Evolutionary conservation across 35 echinoderm and acorn worm species (phyloP).

Genomic region (Amphiura filiformis): DNA sequence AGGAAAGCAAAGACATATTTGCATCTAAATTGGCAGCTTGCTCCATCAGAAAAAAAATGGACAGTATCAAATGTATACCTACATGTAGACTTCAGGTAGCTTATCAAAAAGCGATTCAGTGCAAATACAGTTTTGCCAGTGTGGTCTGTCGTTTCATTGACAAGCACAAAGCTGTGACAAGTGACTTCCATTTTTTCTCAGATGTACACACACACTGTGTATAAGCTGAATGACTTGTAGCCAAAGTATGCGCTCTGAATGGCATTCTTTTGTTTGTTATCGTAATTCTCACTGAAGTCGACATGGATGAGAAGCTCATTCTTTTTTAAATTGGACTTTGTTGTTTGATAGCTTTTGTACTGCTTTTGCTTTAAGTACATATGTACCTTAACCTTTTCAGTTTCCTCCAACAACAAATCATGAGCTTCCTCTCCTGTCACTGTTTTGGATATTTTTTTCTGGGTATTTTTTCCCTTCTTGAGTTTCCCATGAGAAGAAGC

Average conservation of each 20-base stretch:
- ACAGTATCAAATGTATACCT: constrained; percentile 23
- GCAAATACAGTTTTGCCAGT: background rate
- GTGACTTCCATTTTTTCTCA: too few relatives aligned
- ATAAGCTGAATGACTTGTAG: constrained; percentile 4
- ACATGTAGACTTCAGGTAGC: background rate
- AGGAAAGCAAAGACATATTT: constrained; percentile 2
- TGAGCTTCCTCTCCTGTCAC: background rate
- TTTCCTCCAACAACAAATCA: background rate
- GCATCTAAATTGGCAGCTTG: constrained; percentile 6
- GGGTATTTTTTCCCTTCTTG: background rate
- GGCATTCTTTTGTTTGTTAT: constrained; percentile 40
- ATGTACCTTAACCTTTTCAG: constrained; percentile 31
- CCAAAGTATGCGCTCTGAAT: constrained; percentile 39
- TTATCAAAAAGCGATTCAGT: background rate
- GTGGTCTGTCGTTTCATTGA: too few relatives aligned
- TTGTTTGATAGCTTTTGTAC: constrained; percentile 17
- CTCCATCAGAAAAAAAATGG: constrained; percentile 20
- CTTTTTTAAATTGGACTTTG: constrained; percentile 3
- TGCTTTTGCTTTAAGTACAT: constrained; percentile 47
- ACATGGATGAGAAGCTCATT: constrained; percentile 17
- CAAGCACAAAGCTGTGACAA: background rate
- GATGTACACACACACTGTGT: constrained; percentile 18
- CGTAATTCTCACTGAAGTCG: constrained; percentile 47
- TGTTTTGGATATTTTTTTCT: background rate
- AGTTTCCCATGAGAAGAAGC: background rate